These are phyloP conservation scores for Hestina assimilis DNA, from an alignment of 1,140 invertebrate genomes.

Conservation along the genomic window DNA sequence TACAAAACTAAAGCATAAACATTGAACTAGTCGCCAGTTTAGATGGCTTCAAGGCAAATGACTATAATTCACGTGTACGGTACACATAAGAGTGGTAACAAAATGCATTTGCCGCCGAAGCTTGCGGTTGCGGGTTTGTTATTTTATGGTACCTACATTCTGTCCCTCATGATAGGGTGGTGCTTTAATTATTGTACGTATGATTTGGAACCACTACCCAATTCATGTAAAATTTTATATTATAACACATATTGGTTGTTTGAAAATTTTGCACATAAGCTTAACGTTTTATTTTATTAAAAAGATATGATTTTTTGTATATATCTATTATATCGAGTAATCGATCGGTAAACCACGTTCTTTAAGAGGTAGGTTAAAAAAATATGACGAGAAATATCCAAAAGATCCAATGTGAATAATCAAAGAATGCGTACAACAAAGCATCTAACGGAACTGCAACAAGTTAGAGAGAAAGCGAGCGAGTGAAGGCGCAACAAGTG, in stretches of 20 bases:
- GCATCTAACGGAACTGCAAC: slow-evolving; percentile 15
- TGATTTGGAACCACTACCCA: no score
- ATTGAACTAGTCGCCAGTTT: slow-evolving; percentile 25
- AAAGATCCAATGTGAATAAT: neutral
- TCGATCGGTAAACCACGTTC: neutral
- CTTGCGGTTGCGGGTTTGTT: neutral
- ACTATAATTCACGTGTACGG: slow-evolving; percentile 3
- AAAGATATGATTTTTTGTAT: no score
- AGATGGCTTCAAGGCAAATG: slow-evolving; percentile 9
- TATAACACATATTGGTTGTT: no score
- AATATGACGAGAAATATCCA: neutral
- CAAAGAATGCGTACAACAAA: slow-evolving; percentile 7
- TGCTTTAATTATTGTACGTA: no score
- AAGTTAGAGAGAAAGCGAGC: slow-evolving; percentile 14
- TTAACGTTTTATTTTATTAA: no score
- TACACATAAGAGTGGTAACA: neutral
- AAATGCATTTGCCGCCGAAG: neutral
- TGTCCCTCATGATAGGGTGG: no score
- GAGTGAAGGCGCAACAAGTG: slow-evolving; percentile 22
- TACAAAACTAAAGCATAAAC: slow-evolving; percentile 16
- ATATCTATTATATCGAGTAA: neutral
- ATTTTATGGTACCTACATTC: no score
- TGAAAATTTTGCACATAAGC: no score
- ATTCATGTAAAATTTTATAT: no score
- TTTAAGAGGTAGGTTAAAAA: neutral